These are phyloP conservation scores for Meteorus cinctellus DNA, from an alignment of 2,888 invertebrate species.

Conservation along the genomic window DNA sequence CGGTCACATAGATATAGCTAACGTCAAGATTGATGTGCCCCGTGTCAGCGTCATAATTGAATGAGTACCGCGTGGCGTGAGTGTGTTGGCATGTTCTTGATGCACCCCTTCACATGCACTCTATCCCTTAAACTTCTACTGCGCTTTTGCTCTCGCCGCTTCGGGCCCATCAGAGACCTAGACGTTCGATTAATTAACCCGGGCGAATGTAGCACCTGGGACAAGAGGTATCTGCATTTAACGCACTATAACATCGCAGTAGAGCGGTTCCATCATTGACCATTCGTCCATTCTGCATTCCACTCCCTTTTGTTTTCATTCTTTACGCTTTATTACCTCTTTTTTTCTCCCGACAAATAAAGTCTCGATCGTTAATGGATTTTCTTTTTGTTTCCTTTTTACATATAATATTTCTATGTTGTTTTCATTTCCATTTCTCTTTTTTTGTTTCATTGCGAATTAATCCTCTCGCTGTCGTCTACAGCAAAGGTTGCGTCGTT, in stretches of 20 bases:
- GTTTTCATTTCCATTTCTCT: slow-evolving; percentile 16
- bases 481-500: slow-evolving; percentile 31
- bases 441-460: slow-evolving; percentile 28
- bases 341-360: slow-evolving; percentile 7
- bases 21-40: slow-evolving; percentile 66
- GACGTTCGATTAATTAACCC: slow-evolving; percentile 67
- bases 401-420: slow-evolving; percentile 10
- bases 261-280: slow-evolving; percentile 4
- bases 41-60: slow-evolving; percentile 72
- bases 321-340: background rate
- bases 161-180: slow-evolving; percentile 54
- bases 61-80: slow-evolving; percentile 61
- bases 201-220: slow-evolving; percentile 60
- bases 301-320: slow-evolving; percentile 19
- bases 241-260: slow-evolving; percentile 47
- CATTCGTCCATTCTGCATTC: slow-evolving; percentile 12
- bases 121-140: slow-evolving; percentile 53
- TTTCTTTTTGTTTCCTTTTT: slow-evolving; percentile 11
- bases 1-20: slow-evolving; percentile 1
- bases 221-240: slow-evolving; percentile 55
- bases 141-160: slow-evolving; percentile 55
- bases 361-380: slow-evolving; percentile 24
- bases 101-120: slow-evolving; percentile 44
- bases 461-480: slow-evolving; percentile 31
- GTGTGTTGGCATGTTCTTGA: slow-evolving; percentile 55